Evolutionary conservation across 2,113 vertebrate genomes (phyloP).

Genomic region (Burhinus oedicnemus): DNA sequence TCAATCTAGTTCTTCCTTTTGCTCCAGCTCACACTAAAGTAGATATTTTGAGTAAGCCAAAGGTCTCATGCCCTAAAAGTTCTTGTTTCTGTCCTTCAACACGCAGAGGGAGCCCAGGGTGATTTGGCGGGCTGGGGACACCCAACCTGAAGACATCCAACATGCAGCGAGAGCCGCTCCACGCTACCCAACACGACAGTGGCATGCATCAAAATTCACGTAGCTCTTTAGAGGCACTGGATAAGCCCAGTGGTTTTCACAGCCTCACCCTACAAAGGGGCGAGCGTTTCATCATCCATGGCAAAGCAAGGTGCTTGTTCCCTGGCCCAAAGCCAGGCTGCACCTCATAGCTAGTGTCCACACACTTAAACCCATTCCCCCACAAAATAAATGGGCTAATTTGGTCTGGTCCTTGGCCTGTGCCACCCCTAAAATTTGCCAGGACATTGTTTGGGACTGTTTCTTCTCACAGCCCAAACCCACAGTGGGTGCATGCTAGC

Average conservation of each 20-base stretch:
- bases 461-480: background rate
- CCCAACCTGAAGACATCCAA: background rate
- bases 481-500: fast-evolving
- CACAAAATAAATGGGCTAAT: background rate
- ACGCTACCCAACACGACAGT: background rate
- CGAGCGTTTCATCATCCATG: background rate
- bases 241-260: background rate
- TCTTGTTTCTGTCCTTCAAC: background rate
- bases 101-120: background rate
- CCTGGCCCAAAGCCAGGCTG: background rate
- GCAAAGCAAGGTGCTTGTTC: background rate
- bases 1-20: background rate
- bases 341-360: background rate
- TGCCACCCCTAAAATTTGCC: background rate
- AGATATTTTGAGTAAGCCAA: background rate
- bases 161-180: background rate
- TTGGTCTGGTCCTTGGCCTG: background rate
- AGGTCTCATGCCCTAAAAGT: background rate
- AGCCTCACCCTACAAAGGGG: background rate
- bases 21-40: background rate
- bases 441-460: background rate
- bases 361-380: background rate
- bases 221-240: background rate
- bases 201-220: background rate
- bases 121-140: background rate